phyloP scores from a whole-genome alignment of 2,888 invertebrate genomes.

The Sceliomorpha sp. region DNA sequence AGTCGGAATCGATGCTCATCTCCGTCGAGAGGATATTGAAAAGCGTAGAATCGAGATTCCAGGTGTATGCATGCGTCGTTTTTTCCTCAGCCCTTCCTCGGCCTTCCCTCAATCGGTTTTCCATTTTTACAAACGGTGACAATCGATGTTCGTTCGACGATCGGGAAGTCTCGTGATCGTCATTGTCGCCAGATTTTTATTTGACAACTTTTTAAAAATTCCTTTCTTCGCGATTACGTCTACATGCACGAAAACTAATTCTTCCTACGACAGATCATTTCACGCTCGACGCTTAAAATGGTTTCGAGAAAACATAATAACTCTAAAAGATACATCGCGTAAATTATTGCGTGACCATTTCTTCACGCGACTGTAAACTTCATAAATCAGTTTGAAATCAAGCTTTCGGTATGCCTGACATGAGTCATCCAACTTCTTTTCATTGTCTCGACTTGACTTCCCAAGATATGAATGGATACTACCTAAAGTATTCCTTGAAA shows the following conservation, averaged over 20 bases:
- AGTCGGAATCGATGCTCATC: constrained; percentile 48
- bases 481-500: constrained; percentile 14
- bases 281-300: too few species aligned
- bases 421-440: constrained; percentile 17
- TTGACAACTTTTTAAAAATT: too few species aligned
- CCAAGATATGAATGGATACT: too few species aligned
- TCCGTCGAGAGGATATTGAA: constrained; percentile 39
- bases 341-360: constrained; percentile 16
- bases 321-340: constrained; percentile 14
- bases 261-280: background rate
- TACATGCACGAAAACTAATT: too few species aligned
- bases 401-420: constrained; percentile 16
- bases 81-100: constrained; percentile 5
- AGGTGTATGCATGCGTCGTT: constrained; percentile 10
- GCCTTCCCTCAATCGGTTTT: constrained; percentile 7
- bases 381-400: constrained; percentile 28
- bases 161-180: background rate
- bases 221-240: too few species aligned
- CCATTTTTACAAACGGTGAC: constrained; percentile 7
- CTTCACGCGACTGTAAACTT: constrained; percentile 25
- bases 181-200: background rate
- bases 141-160: background rate
- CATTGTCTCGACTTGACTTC: constrained; percentile 16
- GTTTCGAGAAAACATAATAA: constrained; percentile 14
- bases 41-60: constrained; percentile 42